Base-by-base conservation (phyloP, 2,888 invertebrate species). In the Pherbina coryleti region DNA sequence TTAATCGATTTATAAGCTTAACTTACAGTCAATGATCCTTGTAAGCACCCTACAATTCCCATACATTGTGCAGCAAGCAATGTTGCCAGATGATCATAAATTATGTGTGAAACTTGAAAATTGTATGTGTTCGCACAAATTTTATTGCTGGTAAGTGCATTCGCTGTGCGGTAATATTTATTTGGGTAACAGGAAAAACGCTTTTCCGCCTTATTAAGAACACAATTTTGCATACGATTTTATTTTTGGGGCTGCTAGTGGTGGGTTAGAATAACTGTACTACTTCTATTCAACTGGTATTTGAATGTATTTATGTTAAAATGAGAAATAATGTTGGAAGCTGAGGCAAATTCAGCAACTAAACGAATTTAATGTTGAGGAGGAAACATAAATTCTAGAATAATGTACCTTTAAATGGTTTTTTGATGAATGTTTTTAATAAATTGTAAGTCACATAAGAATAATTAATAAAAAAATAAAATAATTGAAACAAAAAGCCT, bases 1-100 rank as follows among this genome's bases (percentile, higher is more conserved):
- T 53, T 71, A 71, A 55, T 71, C 71, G 71, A 71, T 71, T 71
- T 71, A 71, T 71, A 55, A 57, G 71, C 31, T 57, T n/a, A 28
- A 31, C 19, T 71, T 11, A 1, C 4, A 71, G 11, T 11, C 55
- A 34, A 55, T 57, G 71, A 71, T 71, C 34, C 71, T 71, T 71
- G 71, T 53, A 71, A 55, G 31, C 5, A n/a, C 8, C 14, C 31
- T 31, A 53, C n/a, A 28, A 22, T 49, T 11, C 49, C 49, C 9
- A 1, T 28, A 51, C 19, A 28, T n/a, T 5, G 14, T 28, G 70
- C 19, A 28, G 17, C 49, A 34, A 28, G 17, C 49, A 34, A n/a
- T 34, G 53, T 70, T 49, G n/a, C 25, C 70, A 70, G 70, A 28
- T 70, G 53, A 70, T 51, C 70, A 51, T 70, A 70, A 70, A 70